Conservation (phyloP, 2,888 invertebrate genomes). For the Epirrhoe tristata region DNA sequence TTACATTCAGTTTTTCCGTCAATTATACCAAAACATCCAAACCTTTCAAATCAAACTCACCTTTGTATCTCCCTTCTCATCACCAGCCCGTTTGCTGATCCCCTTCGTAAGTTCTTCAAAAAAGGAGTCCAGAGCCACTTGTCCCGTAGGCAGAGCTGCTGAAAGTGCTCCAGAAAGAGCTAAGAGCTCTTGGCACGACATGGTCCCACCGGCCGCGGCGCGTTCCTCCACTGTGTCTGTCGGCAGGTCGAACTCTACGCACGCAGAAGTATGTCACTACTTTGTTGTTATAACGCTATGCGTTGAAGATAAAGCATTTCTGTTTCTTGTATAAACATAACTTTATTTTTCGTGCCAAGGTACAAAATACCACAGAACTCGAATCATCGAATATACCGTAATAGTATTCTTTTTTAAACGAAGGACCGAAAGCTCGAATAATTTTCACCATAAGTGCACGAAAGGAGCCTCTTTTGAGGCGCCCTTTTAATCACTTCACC, state of each 20-base stretch:
- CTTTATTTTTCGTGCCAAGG: background rate
- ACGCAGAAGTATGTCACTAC: conserved; percentile 61
- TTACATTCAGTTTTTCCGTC: too few species aligned
- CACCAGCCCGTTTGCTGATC: conserved; percentile 82
- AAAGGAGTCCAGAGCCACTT: conserved; percentile 92
- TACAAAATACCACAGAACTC: too few species aligned
- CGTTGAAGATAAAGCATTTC: conserved; percentile 45
- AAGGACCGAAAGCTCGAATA: too few species aligned
- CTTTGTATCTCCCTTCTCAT: conserved; percentile 74
- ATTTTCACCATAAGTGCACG: too few species aligned
- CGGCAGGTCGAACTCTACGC: conserved; percentile 82
- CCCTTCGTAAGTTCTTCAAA: conserved; percentile 92
- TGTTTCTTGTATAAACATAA: conserved; percentile 2
- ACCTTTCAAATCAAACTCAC: conserved; percentile 47
- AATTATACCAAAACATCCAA: too few species aligned
- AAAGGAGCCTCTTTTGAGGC: too few species aligned
- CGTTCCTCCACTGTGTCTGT: conserved; percentile 76
- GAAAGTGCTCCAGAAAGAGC: conserved; percentile 97
- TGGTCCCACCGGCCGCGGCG: conserved; percentile 84
- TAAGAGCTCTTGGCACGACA: conserved; percentile 95
- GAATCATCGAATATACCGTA: too few species aligned
- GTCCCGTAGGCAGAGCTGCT: conserved; percentile 95
- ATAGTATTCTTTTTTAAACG: too few species aligned
- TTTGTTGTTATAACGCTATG: conserved; percentile 19
- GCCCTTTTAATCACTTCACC: too few species aligned